Conservation (phyloP, 53 echinoderm and acorn worm genomes). For the Hippasteria phrygiana region DNA sequence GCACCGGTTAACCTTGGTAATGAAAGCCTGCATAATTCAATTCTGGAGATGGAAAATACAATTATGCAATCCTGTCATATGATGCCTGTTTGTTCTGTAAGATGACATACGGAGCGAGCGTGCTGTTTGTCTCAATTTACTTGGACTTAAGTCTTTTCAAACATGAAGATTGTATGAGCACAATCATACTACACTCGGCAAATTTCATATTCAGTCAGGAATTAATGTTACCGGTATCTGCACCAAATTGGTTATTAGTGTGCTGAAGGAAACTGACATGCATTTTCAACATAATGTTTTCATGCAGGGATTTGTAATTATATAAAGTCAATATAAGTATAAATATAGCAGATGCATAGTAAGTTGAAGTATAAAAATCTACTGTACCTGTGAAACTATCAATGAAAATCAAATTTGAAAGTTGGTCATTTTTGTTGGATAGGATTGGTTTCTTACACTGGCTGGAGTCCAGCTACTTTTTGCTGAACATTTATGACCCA, state of each 20-base stretch:
- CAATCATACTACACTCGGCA: background rate
- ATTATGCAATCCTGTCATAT: conserved; percentile 30
- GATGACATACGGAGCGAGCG: background rate
- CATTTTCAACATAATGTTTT: background rate
- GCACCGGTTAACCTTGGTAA: conserved; percentile 50
- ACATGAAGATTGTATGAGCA: conserved; percentile 9
- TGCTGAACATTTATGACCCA: too few relatives aligned
- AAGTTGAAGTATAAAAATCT: too few relatives aligned
- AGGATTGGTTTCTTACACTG: too few relatives aligned
- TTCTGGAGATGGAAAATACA: conserved; percentile 18
- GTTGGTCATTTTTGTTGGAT: too few relatives aligned
- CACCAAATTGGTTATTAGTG: background rate
- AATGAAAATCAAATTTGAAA: too few relatives aligned
- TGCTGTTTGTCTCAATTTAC: conserved; percentile 13
- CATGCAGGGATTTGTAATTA: background rate
- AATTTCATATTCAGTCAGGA: conserved; percentile 5
- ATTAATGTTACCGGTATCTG: background rate
- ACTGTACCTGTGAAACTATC: too few relatives aligned
- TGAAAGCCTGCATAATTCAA: conserved; percentile 54
- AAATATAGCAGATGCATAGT: too few relatives aligned
- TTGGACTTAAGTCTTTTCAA: background rate
- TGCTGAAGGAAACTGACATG: background rate
- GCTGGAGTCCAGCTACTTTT: too few relatives aligned
- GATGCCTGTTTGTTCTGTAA: conserved; percentile 38
- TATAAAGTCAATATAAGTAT: background rate